A percentile compares a stretch with the other conserved stretches of the same genome.
phyloP scores from a whole-genome alignment of 1,140 invertebrate genomes.

The Cataglyphis hispanica region DNA sequence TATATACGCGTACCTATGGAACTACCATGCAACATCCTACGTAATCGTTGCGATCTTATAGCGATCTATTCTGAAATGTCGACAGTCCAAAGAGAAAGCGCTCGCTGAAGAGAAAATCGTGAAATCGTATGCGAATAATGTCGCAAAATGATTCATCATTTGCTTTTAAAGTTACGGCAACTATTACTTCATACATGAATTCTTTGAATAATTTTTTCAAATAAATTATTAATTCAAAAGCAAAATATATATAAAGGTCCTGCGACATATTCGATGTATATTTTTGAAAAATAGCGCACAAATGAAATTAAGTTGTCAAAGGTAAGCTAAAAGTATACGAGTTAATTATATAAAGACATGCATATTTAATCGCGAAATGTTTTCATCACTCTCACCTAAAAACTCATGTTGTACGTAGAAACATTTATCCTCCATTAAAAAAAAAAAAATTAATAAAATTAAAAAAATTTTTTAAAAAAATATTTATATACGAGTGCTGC shows the following conservation, averaged over 20 bases:
- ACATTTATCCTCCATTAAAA: not conserved
- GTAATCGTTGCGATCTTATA: conserved; percentile 64
- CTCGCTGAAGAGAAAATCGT: conserved; percentile 25
- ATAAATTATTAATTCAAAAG: not conserved
- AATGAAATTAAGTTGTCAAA: not conserved
- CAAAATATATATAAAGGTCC: not conserved
- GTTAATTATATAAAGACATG: not conserved
- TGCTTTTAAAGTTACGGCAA: not conserved
- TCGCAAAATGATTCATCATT: not conserved
- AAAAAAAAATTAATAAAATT: not conserved
- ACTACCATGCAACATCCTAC: conserved; percentile 66
- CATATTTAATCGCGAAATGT: not conserved
- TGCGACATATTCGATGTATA: not conserved
- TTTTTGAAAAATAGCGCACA: not conserved
- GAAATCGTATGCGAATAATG: not conserved
- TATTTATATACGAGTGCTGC: not conserved
- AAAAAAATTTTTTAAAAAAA: too few species aligned
- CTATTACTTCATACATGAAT: not conserved
- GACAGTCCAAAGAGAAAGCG: conserved; percentile 16
- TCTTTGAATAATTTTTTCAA: not conserved
- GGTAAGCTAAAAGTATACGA: not conserved
- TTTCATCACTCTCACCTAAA: not conserved
- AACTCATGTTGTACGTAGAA: not conserved
- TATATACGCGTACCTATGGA: conserved; percentile 68
- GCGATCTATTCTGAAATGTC: conserved; percentile 55